Percentiles rank a stretch among this genome's conserved stretches.
Evolutionary conservation across 92 coral and sea anemone species (phyloP).

Genomic region (Porites evermanni): DNA sequence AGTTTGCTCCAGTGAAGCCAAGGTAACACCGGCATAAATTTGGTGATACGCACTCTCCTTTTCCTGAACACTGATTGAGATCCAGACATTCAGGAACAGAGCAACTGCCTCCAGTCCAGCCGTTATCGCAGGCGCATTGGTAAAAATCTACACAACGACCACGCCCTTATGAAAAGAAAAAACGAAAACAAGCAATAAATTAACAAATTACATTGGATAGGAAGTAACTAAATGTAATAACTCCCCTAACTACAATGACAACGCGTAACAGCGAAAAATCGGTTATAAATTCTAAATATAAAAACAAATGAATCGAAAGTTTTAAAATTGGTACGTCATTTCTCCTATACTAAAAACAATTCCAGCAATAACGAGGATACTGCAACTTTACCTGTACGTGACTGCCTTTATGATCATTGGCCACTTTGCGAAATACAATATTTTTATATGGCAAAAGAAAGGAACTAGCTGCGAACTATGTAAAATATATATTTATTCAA

Average conservation of each 20-base stretch:
- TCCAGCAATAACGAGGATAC: neutral
- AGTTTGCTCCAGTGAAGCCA: slow-evolving; percentile 43
- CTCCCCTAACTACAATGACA: slow-evolving; percentile 4
- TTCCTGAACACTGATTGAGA: slow-evolving; percentile 44
- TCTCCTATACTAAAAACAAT: neutral
- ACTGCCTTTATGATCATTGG: slow-evolving; percentile 7
- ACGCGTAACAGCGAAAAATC: slow-evolving; percentile 9
- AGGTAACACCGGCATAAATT: slow-evolving; percentile 45
- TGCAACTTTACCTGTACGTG: slow-evolving; percentile 1
- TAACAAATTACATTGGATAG: too few relatives aligned
- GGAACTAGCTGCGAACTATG: neutral
- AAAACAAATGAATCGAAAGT: slow-evolving; percentile 3
- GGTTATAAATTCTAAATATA: neutral
- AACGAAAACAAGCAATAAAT: too few relatives aligned
- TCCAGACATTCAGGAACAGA: slow-evolving; percentile 31
- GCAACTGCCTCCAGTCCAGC: slow-evolving; percentile 66
- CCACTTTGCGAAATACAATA: slow-evolving; percentile 5
- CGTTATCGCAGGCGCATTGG: slow-evolving; percentile 26
- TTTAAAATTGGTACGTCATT: neutral
- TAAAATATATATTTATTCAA: too few relatives aligned
- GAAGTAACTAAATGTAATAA: neutral
- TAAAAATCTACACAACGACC: slow-evolving; percentile 43
- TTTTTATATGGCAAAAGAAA: slow-evolving; percentile 4
- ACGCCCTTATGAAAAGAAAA: slow-evolving; percentile 4
- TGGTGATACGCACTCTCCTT: slow-evolving; percentile 60